A percentile compares a stretch with the other conserved stretches of the same genome.
These are phyloP conservation scores for Miniopterus natalensis DNA, from an alignment of 2,113 vertebrate genomes.

Conservation along the genomic window DNA sequence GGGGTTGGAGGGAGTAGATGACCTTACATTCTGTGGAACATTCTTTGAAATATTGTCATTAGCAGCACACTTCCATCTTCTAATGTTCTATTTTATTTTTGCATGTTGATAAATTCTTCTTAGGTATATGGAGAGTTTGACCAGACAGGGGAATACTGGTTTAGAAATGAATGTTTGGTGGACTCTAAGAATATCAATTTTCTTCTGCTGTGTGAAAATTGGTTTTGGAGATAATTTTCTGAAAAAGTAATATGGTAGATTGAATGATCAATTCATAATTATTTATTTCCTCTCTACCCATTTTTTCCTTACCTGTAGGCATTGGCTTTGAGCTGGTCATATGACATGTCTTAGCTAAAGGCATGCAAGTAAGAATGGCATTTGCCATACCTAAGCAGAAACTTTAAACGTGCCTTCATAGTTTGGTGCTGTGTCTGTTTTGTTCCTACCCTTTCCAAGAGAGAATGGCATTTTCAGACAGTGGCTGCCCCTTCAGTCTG, in stretches of 20 bases:
- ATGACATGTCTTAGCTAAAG: neutral
- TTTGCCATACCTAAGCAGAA: neutral
- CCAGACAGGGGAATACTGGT: neutral
- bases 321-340: neutral
- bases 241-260: neutral
- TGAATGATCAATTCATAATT: neutral
- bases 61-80: neutral
- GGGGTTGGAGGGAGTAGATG: neutral
- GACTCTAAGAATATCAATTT: neutral
- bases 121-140: neutral
- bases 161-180: neutral
- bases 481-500: neutral
- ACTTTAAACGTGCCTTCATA: neutral
- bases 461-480: neutral
- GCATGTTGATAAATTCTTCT: neutral
- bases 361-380: neutral
- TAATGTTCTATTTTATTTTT: conserved; percentile 45
- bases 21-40: neutral
- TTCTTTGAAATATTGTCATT: neutral
- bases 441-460: neutral
- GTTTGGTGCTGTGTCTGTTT: neutral
- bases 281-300: neutral
- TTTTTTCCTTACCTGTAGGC: neutral
- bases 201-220: neutral
- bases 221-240: neutral